phyloP scores from a whole-genome alignment of 2,888 invertebrate genomes.

The Drosophila demipolita region DNA sequence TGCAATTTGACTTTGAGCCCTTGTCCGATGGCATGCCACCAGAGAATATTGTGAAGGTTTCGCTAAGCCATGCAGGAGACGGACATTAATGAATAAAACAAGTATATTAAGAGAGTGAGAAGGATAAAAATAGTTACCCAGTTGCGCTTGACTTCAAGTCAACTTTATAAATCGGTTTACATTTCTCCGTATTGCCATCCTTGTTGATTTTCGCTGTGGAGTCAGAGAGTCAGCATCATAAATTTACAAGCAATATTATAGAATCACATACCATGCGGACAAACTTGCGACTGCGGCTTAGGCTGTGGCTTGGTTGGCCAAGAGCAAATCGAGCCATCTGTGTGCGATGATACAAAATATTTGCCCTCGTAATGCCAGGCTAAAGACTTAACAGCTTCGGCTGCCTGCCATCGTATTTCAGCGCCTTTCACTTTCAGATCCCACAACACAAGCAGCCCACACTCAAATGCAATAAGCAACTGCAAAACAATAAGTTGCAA shows the following conservation, averaged over 20 bases:
- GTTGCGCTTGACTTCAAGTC: slow-evolving; percentile 95
- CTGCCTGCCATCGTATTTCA: slow-evolving; percentile 93
- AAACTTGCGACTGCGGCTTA: slow-evolving; percentile 92
- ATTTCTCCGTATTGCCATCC: slow-evolving; percentile 96
- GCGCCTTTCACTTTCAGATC: slow-evolving; percentile 94
- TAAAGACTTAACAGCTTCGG: slow-evolving; percentile 93
- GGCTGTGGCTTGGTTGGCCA: slow-evolving; percentile 93
- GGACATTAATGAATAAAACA: neutral
- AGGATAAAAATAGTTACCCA: slow-evolving; percentile 61
- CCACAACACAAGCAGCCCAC: slow-evolving; percentile 97
- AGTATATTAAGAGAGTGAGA: neutral
- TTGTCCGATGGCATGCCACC: slow-evolving; percentile 97
- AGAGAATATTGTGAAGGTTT: slow-evolving; percentile 98
- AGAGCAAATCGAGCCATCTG: slow-evolving; percentile 97
- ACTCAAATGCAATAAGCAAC: slow-evolving; percentile 98
- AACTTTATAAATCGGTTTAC: slow-evolving; percentile 97
- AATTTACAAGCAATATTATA: neutral
- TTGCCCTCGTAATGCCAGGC: slow-evolving; percentile 99
- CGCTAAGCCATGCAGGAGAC: slow-evolving; percentile 86
- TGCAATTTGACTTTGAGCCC: slow-evolving; percentile 95
- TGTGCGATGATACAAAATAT: slow-evolving; percentile 98
- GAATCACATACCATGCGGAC: slow-evolving; percentile 93
- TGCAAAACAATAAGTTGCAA: slow-evolving; percentile 80
- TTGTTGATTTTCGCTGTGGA: slow-evolving; percentile 90
- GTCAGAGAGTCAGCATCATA: slow-evolving; percentile 13